Evolutionary conservation across 1,140 invertebrate genomes (phyloP).

Genomic region (Lucilia cuprina): DNA sequence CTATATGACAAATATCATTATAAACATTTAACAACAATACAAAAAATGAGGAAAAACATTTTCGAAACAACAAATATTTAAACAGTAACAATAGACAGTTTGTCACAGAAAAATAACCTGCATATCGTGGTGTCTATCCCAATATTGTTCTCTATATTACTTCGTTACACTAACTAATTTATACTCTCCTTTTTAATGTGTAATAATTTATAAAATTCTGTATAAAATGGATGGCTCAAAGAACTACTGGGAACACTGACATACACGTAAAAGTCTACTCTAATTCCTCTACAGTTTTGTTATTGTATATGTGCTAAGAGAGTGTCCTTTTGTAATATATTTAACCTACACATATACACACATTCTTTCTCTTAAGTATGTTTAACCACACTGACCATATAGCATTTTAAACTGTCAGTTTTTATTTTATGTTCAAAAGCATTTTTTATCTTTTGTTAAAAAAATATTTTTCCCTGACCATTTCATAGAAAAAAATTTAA

Average conservation of each 20-base stretch:
- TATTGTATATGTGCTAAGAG: neutral
- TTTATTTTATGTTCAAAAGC: slow-evolving; percentile 8
- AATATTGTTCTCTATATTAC: no score
- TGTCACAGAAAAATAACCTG: no score
- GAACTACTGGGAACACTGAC: no score
- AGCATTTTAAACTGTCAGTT: slow-evolving; percentile 33
- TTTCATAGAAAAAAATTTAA: neutral
- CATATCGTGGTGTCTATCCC: no score
- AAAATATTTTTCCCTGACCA: neutral
- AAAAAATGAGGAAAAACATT: neutral
- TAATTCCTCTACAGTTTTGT: no score
- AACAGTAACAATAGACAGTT: slow-evolving; percentile 20
- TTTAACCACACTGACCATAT: slow-evolving; percentile 21
- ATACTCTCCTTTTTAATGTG: no score
- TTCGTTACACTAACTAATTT: no score
- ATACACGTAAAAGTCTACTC: neutral
- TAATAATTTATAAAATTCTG: no score
- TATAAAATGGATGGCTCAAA: no score
- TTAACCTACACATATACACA: neutral
- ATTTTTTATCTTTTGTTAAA: neutral
- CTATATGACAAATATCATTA: slow-evolving; percentile 27
- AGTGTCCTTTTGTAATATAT: no score
- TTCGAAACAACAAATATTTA: slow-evolving; percentile 21
- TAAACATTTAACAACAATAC: slow-evolving; percentile 22
- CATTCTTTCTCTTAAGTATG: neutral